Conservation (phyloP, 1,140 invertebrate genomes). For the Saccostrea glomerata region DNA sequence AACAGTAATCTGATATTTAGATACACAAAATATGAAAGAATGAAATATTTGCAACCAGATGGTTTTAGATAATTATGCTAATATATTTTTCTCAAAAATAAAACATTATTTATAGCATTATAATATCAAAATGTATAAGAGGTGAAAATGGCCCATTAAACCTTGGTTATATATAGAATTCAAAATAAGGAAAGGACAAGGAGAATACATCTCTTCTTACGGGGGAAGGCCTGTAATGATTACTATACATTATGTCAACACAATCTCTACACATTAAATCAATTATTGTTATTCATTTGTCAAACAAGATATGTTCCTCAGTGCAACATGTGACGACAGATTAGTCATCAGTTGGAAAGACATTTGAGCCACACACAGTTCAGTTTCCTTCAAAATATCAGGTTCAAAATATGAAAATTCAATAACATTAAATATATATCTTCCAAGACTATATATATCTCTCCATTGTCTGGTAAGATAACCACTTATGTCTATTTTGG, state of each 20-base stretch:
- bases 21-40: too few species aligned
- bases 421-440: neutral
- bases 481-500: constrained; percentile 7
- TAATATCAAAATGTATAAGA: too few species aligned
- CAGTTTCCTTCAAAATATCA: neutral
- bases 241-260: constrained; percentile 4
- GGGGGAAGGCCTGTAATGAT: neutral
- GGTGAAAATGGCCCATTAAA: too few species aligned
- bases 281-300: constrained; percentile 35
- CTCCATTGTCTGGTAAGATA: constrained; percentile 2
- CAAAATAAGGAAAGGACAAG: neutral
- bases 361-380: neutral
- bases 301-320: neutral
- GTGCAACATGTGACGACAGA: neutral
- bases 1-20: too few species aligned
- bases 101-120: too few species aligned
- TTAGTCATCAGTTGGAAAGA: constrained; percentile 14
- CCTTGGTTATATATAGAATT: too few species aligned
- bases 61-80: too few species aligned
- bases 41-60: too few species aligned
- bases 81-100: too few species aligned
- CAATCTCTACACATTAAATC: constrained; percentile 30
- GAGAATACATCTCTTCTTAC: neutral
- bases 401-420: neutral
- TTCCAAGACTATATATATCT: neutral